Evolutionary conservation across 2,888 invertebrate species (phyloP), one percentile per base, ranked within the genome.

Genomic region (Cactoblastis cactorum): DNA sequence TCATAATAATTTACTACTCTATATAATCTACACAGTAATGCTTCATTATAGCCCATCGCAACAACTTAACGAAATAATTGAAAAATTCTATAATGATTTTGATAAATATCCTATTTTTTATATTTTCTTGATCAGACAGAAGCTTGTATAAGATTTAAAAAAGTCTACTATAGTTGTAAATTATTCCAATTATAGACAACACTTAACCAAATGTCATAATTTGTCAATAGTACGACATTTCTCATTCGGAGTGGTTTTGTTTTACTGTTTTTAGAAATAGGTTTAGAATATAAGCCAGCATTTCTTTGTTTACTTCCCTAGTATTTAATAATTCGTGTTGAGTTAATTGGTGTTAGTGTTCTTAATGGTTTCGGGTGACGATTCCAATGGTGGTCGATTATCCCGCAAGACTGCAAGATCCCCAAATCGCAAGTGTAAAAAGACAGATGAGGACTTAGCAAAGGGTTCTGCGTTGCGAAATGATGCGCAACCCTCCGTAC

Each of bases 401-500:
- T 92, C 92, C 80, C 92, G 92, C 69, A 92, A 92, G 91, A 91
- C 88, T 78, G 92, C 92, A 78, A 90, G 92, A 88, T 92, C 92
- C 63, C 92, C 92, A 68, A 91, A 90, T 77, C 91, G 92, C 80
- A 92, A 91, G 80, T 92, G 91, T 53, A 90, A 92, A 80, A 92
- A 91, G 82, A 78, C 85, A 77, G 92, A 92, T 84, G 90, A 90
- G 79, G 92, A 92, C 84, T 77, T 91, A 85, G 86, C 90, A 67
- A 91, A 91, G 77, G 86, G 91, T 78, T 90, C 92, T 80, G 88
- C 91, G 90, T 91, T 91, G 83, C 90, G 88, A 83, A 83, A 87
- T 72, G 91, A 84, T 56, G 81, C 92, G 75, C 92, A 92, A 75
- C 92, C 93, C 71, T 95, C 96, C 53, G 95, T 96, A 72, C 96